Evolutionary conservation across 2,113 vertebrate genomes (phyloP).

Genomic region (Callopanchax toddi): DNA sequence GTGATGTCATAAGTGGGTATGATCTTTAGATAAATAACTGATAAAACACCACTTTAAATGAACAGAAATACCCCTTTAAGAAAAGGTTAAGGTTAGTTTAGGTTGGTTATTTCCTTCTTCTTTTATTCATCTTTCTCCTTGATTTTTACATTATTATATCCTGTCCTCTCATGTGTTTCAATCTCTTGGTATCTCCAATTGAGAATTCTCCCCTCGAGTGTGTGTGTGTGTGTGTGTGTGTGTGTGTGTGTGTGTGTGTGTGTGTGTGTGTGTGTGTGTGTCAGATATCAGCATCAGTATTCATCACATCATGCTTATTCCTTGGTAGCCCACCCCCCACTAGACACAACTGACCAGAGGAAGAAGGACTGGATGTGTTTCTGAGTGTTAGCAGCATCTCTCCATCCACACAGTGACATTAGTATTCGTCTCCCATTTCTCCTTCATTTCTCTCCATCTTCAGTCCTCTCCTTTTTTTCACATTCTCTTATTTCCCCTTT

Average conservation of each 20-base stretch:
- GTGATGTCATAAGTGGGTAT: too few species aligned
- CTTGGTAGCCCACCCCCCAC: constrained; percentile 35
- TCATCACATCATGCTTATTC: constrained; percentile 19
- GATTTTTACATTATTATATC: not conserved
- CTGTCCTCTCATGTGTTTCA: not conserved
- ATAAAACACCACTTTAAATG: too few species aligned
- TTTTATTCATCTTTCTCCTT: not conserved
- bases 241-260: too few species aligned
- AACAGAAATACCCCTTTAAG: too few species aligned
- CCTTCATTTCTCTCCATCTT: constrained; percentile 22
- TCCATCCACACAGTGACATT: constrained; percentile 35
- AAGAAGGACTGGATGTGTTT: constrained; percentile 27
- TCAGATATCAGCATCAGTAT: constrained; percentile 45
- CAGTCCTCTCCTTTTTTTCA: not conserved
- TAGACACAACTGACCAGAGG: constrained; percentile 8
- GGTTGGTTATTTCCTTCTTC: not conserved
- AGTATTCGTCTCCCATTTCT: constrained; percentile 47
- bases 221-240: not conserved
- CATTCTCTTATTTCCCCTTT: not conserved
- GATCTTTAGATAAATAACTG: too few species aligned
- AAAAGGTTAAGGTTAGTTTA: too few species aligned
- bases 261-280: not conserved
- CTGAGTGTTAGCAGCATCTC: constrained; percentile 4
- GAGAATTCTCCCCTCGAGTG: not conserved
- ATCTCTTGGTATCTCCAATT: not conserved